Base-by-base conservation (phyloP, 2,797 vertebrate genomes). In the Alcedo atthis region DNA sequence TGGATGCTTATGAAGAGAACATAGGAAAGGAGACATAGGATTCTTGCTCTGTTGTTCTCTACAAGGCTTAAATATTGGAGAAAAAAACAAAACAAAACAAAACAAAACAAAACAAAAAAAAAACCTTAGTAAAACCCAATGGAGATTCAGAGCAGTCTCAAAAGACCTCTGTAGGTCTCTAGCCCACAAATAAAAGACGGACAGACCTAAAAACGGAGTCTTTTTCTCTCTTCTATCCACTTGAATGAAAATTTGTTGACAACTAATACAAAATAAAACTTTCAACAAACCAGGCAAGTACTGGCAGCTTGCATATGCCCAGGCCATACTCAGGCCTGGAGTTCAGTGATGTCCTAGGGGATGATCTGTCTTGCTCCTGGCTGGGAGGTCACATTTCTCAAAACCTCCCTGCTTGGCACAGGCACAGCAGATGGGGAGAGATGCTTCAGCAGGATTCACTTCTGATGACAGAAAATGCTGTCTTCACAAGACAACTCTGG, bases 271-370 rank as follows among this genome's bases (percentile, higher is more conserved):
- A 70, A 51, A 1, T 5, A 8, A 49, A 49, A 49, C 8, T 75
- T 66, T 33, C 11, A 37, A 32, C 20, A 57, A 71, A 40, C 3
- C 32, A 81, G n/a, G 10, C 32, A 58, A 67, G 28, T 24, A n/a
- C 46, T 59, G 45, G 6, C 40, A 68, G 54, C 20, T 32, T 54
- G 37, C 48, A 28, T 4, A 9, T 40, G 30, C 6, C 30, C 66
- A 33, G 5, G 12, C 28, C 62, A 43, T n/a, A 63, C 7, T 7
- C 10, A 12, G 45, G 22, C 20, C 43, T 26, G 42, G 45, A 49
- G 20, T 5, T 35, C 58, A 48, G 26, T 17, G 69, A 40, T 1
- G 0, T 62, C 30, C 30, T 3, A 0, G 3, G 24, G 22, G 48
- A 55, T 20, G 51, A 25, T 54, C 63, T 5, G 4, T 4, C 46